phyloP scores from a whole-genome alignment of 2,888 invertebrate genomes.

The Cremastinae sp. region DNA sequence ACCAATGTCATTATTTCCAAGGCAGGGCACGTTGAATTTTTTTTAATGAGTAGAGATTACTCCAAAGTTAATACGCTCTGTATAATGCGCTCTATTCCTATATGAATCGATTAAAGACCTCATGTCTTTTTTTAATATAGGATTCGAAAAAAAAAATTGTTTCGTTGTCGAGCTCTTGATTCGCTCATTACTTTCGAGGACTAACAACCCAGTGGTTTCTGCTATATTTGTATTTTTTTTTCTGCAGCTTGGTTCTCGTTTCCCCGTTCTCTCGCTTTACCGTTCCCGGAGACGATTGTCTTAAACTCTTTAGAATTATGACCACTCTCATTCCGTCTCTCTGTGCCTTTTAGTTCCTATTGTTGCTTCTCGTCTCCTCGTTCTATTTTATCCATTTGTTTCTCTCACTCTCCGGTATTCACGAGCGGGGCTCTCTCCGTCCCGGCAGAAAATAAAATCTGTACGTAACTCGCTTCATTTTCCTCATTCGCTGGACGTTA shows the following conservation, averaged over 20 bases:
- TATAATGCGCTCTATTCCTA: too few relatives aligned
- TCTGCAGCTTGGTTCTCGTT: constrained; percentile 24
- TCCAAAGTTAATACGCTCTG: too few relatives aligned
- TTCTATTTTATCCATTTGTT: constrained; percentile 35
- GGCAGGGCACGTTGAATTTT: too few relatives aligned
- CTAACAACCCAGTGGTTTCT: constrained; percentile 26
- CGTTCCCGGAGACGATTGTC: constrained; percentile 52
- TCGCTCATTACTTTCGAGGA: constrained; percentile 1
- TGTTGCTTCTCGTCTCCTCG: constrained; percentile 32
- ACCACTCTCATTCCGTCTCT: constrained; percentile 35
- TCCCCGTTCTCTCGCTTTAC: constrained; percentile 37
- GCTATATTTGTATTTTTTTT: constrained; percentile 26
- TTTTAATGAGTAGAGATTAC: too few relatives aligned
- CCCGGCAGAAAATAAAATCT: constrained; percentile 52
- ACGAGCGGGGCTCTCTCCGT: constrained; percentile 2
- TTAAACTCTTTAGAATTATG: constrained; percentile 61
- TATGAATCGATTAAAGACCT: too few relatives aligned
- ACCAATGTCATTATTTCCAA: too few relatives aligned
- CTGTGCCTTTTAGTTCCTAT: constrained; percentile 10
- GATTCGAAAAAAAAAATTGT: too few relatives aligned
- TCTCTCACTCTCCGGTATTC: constrained; percentile 1
- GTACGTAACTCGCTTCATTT: constrained; percentile 45
- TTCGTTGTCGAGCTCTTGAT: too few relatives aligned
- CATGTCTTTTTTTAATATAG: too few relatives aligned
- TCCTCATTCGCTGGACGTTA: constrained; percentile 29